Conservation (phyloP, 1,140 invertebrate genomes). For the Copidosoma floridanum region DNA sequence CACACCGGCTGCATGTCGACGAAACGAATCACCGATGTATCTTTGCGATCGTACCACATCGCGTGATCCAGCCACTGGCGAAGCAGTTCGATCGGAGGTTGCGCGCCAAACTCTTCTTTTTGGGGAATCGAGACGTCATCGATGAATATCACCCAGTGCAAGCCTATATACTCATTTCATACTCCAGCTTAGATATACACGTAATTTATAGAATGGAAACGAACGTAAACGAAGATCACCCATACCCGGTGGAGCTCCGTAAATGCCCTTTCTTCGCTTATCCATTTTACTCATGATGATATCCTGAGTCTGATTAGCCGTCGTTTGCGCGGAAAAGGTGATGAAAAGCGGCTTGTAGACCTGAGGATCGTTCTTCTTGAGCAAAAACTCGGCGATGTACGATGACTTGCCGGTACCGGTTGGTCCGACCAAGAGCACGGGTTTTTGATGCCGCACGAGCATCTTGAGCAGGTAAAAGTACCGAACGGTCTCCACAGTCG, state of each 20-base stretch:
- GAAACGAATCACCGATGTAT: slow-evolving; percentile 77
- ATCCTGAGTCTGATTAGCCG: slow-evolving; percentile 93
- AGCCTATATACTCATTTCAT: too few species aligned
- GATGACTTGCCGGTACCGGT: slow-evolving; percentile 92
- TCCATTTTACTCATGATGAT: slow-evolving; percentile 95
- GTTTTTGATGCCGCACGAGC: slow-evolving; percentile 77
- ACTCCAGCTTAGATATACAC: too few species aligned
- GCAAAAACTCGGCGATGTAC: slow-evolving; percentile 81
- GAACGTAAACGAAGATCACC: background rate
- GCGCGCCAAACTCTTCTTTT: slow-evolving; percentile 83
- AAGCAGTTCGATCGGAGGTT: slow-evolving; percentile 90
- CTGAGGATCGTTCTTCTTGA: slow-evolving; percentile 76
- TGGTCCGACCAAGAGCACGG: slow-evolving; percentile 83
- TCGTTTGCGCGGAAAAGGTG: slow-evolving; percentile 93
- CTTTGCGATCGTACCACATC: slow-evolving; percentile 90
- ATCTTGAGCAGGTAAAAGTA: slow-evolving; percentile 76
- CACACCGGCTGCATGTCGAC: slow-evolving; percentile 84
- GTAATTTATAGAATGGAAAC: slow-evolving; percentile 51
- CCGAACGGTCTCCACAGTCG: slow-evolving; percentile 84
- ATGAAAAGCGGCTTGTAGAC: slow-evolving; percentile 83
- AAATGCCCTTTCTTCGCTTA: slow-evolving; percentile 78
- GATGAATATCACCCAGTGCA: slow-evolving; percentile 78
- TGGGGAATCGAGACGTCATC: slow-evolving; percentile 94
- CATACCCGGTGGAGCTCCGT: slow-evolving; percentile 37
- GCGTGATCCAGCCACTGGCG: slow-evolving; percentile 90